Evolutionary conservation across 2,888 invertebrate genomes (phyloP), one percentile per base, ranked within the genome.

Genomic region (Coenonympha arcania): DNA sequence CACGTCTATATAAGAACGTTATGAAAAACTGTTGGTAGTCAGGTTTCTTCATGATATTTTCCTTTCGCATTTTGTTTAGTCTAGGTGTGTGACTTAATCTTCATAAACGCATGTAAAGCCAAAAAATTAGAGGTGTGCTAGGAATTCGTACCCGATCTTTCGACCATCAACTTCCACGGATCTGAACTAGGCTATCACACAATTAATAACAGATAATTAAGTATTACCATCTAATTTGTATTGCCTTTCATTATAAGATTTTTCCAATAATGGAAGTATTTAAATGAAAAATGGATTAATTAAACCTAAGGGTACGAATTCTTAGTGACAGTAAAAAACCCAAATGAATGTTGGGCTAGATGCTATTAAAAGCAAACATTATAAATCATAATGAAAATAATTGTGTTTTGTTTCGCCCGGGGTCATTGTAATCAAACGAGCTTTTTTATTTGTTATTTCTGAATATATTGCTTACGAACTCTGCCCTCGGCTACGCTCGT

Each of bases 381-480:
- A 64, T 64, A 62, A 64, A 71, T 74, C 79, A 80, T 77, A n/a
- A 79, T 77, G 73, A 71, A 56, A 58, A 62, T 62, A 64, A 64
- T 63, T 68, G 71, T 77, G 73, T 79, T 78, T 80, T 79, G 80
- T 79, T 61, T 77, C 67, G 83, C 83, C 81, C 56, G 71, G 63
- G 80, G 81, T 78, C 75, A 78, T 73, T 76, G 73, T 81, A 81
- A 82, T 82, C 81, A 79, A 69, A 64, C 68, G 50, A 50, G 63
- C 58, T 66, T 73, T 69, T 76, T 71, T 71, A 71, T 74, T 71
- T 73, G 42, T 50, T 53, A 52, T 52, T 50, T 50, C 50, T 48
- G 22, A 48, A 54, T 50, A 54, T 54, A 54, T 48, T 54, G 48
- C 54, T 54, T 50, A 50, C 50, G 50, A 54, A 54, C 47, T 50